phyloP scores from a whole-genome alignment of 2,113 vertebrate species.

The Hippocampus barbouri region DNA sequence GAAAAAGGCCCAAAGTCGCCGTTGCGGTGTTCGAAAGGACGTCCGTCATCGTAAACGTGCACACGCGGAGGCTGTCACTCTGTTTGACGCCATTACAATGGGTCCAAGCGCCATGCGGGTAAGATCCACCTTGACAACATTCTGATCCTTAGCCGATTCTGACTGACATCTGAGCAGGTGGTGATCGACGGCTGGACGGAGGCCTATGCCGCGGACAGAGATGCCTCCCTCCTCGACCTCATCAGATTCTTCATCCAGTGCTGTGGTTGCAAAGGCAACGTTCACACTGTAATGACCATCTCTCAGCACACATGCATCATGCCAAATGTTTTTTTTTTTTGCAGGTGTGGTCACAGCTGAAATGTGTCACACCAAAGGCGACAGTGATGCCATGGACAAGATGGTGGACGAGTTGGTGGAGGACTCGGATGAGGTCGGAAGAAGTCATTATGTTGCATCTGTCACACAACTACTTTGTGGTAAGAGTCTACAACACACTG shows the following conservation, averaged over 20 bases:
- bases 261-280: conserved; percentile 84
- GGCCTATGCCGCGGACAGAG: conserved; percentile 79
- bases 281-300: background rate
- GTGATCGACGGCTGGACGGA: conserved; percentile 88
- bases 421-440: conserved; percentile 81
- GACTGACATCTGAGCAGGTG: conserved; percentile 60
- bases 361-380: conserved; percentile 82
- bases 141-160: background rate
- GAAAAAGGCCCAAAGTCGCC: conserved; percentile 53
- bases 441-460: background rate
- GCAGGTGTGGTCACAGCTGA: conserved; percentile 87
- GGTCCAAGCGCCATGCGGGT: conserved; percentile 86
- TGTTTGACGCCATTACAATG: conserved; percentile 88
- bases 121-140: background rate
- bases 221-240: conserved; percentile 85
- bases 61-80: conserved; percentile 79
- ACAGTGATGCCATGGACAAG: conserved; percentile 77
- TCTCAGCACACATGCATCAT: conserved; percentile 29
- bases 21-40: conserved; percentile 49
- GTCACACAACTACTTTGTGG: background rate
- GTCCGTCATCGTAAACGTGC: conserved; percentile 57
- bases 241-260: conserved; percentile 93
- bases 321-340: background rate
- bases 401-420: conserved; percentile 88
- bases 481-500: background rate